phyloP scores from a whole-genome alignment of 2,888 invertebrate species.

The Slavum lentiscoides region DNA sequence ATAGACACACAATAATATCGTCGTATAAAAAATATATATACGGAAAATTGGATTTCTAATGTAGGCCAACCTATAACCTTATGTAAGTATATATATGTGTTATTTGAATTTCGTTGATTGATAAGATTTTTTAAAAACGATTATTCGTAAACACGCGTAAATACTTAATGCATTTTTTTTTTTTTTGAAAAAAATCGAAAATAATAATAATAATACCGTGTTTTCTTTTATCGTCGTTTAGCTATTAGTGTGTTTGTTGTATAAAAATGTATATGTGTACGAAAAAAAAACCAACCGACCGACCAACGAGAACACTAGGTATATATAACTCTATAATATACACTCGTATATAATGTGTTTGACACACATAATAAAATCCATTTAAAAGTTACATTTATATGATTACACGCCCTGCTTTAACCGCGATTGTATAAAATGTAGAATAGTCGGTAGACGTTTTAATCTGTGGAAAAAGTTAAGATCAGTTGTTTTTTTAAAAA shows the following conservation, averaged over 20 bases:
- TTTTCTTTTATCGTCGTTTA: conserved; percentile 31
- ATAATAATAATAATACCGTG: conserved; percentile 8
- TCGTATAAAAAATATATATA: too few relatives aligned
- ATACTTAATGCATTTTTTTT: conserved; percentile 20
- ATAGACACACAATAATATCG: too few relatives aligned
- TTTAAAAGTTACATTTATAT: conserved; percentile 39
- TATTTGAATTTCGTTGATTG: conserved; percentile 11
- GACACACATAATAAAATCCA: conserved; percentile 6
- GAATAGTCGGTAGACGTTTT: too few relatives aligned
- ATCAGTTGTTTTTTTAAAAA: too few relatives aligned
- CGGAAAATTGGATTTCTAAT: neutral
- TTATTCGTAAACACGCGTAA: neutral
- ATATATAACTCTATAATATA: neutral
- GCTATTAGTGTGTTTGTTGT: conserved; percentile 20
- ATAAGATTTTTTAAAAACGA: conserved; percentile 22
- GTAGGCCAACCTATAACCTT: neutral
- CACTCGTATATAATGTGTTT: neutral
- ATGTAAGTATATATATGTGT: too few relatives aligned
- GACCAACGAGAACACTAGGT: neutral
- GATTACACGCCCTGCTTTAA: too few relatives aligned
- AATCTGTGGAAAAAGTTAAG: too few relatives aligned
- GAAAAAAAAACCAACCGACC: neutral
- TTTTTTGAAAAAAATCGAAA: conserved; percentile 12
- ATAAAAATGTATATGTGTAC: neutral
- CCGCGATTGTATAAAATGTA: too few relatives aligned